Percentiles rank a stretch among this genome's conserved stretches.
Evolutionary conservation across 2,888 invertebrate genomes (phyloP).

Genomic region (Acanthosepion lycidas): DNA sequence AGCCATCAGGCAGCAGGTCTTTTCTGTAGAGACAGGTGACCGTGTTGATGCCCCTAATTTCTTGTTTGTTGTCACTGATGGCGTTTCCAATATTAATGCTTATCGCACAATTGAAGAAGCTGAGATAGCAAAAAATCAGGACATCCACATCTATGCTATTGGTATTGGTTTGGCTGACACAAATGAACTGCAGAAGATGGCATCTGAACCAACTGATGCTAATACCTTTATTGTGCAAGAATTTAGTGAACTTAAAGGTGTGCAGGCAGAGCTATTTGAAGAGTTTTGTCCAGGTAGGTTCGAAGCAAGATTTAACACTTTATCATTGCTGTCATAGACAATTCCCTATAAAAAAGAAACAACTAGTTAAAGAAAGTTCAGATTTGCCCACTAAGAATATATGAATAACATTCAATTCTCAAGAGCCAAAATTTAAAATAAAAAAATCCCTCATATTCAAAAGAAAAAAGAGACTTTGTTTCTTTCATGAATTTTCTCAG

Average conservation of each 20-base stretch:
- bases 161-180: slow-evolving; percentile 60
- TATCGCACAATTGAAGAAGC: slow-evolving; percentile 66
- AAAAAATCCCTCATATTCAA: too few species aligned
- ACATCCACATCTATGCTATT: slow-evolving; percentile 61
- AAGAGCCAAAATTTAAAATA: neutral
- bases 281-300: slow-evolving; percentile 58
- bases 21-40: slow-evolving; percentile 65
- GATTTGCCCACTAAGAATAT: neutral
- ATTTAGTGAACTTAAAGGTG: slow-evolving; percentile 56
- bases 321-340: neutral
- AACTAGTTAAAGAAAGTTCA: neutral
- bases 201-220: slow-evolving; percentile 54
- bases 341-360: neutral
- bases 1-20: slow-evolving; percentile 63
- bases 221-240: slow-evolving; percentile 58
- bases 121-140: slow-evolving; percentile 54
- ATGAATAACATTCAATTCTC: neutral
- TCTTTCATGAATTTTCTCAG: neutral
- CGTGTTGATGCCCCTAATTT: slow-evolving; percentile 63
- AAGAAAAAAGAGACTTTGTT: too few species aligned
- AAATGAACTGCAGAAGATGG: slow-evolving; percentile 59
- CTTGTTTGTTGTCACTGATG: slow-evolving; percentile 70
- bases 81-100: slow-evolving; percentile 69
- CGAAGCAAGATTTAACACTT: slow-evolving; percentile 49
- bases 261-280: slow-evolving; percentile 61